Evolutionary conservation across 2,797 vertebrate species (phyloP).

Genomic region (Coluber constrictor): DNA sequence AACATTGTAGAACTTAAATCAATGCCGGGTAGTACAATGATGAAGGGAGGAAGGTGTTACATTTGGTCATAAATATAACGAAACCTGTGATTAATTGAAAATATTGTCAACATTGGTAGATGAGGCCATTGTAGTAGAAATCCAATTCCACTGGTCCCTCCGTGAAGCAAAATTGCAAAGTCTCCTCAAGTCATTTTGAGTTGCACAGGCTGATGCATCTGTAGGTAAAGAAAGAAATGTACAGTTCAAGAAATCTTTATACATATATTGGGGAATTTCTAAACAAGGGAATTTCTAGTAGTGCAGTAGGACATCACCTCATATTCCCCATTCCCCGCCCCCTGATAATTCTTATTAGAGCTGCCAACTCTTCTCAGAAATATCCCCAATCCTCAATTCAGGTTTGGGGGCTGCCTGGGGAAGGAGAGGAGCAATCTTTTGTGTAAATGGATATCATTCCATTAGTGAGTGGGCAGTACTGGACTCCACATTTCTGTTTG

Average conservation of each 20-base stretch:
- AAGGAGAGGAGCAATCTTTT: not conserved
- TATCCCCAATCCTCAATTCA: not conserved
- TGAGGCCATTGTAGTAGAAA: not conserved
- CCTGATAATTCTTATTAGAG: not conserved
- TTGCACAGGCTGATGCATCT: not conserved
- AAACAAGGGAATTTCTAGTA: not conserved
- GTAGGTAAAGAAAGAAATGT: not conserved
- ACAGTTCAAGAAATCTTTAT: not conserved
- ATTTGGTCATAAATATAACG: not conserved
- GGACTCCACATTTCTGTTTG: not conserved
- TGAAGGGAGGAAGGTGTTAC: not conserved
- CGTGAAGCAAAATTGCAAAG: not conserved
- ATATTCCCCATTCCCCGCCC: not conserved
- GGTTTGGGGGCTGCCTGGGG: not conserved
- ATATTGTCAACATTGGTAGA: not conserved
- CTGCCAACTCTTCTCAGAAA: not conserved
- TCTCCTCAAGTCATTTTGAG: not conserved
- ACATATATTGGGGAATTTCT: not conserved
- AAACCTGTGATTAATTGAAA: not conserved
- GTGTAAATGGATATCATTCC: not conserved
- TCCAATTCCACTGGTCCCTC: not conserved
- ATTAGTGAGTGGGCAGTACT: not conserved
- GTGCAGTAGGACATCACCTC: not conserved
- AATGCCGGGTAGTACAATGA: not conserved
- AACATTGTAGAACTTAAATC: not conserved